Evolutionary conservation across 2,113 vertebrate species (phyloP), one percentile per base, ranked within the genome.

Genomic region (Salvelinus namaycush): DNA sequence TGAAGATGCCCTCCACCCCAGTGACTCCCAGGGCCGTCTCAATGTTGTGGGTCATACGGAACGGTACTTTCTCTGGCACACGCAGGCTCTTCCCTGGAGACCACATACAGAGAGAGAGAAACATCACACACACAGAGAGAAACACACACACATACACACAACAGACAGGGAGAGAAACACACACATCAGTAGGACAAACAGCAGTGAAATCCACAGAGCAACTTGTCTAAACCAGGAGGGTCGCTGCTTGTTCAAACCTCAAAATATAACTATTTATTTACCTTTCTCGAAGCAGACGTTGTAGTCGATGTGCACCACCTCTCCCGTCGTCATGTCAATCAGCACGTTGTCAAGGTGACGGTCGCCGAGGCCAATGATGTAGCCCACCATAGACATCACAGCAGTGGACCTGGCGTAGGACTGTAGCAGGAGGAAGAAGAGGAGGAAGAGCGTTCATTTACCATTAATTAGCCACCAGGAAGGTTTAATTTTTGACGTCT

Each of bases 281-380:
- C 97, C 97, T 95, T 99, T 99, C 90, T 99, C 97, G 92, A 99
- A 99, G 93, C 98, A 99, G 60, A 99, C 98, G 51, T 99, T 99
- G 93, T 99, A 99, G 92, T 99, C 98, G 67, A 99, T 99, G 92
- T 99, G 98, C 80, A 99, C 97, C 84, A 99, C 98, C 88, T 99
- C 98, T 83, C 98, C 98, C 13, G 96, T 97, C 34, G 97, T 98
- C 97, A 99, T 98, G 90, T 99, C 97, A 88, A 99, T 99, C 89
- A 99, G 94, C 77, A 99, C 98, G 34, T 99, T 99, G 93, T 99
- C 98, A 79, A 99, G 93, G 83, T 99, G 98, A 90, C 98, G 95
- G 81, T 99, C 98, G 49, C 98, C 98, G 29, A 99, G 96, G 75
- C 98, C 98, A 59, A 99, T 99, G 78, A 99, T 99, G 91, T 99